Percentiles rank a stretch among this genome's conserved stretches.
Conservation (phyloP, 2,797 vertebrate species). For the Synaphobranchus kaupii region DNA sequence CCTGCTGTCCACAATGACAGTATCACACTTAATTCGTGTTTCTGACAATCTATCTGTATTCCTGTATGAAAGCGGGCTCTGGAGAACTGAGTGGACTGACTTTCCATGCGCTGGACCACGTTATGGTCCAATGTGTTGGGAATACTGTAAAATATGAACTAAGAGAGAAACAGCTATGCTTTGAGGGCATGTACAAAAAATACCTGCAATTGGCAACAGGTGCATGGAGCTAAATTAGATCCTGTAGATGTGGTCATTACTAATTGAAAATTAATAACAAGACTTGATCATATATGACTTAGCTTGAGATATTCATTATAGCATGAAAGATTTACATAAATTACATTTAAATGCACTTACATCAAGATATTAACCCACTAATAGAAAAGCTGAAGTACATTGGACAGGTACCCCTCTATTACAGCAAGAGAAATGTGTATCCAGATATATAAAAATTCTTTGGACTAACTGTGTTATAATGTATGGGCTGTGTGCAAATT, state of each 20-base stretch:
- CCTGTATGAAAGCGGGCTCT: not conserved
- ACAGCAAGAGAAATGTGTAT: not conserved
- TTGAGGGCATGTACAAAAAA: not conserved
- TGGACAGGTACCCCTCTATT: not conserved
- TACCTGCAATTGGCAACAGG: not conserved
- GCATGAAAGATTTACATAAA: not conserved
- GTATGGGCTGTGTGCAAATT: conserved; percentile 22
- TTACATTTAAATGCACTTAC: not conserved
- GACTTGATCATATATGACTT: not conserved
- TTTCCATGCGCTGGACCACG: not conserved
- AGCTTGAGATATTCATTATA: not conserved
- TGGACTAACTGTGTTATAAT: not conserved
- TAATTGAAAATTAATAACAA: not conserved
- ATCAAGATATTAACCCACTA: not conserved
- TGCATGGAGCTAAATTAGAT: not conserved
- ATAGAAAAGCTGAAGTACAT: not conserved
- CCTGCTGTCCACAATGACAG: not conserved
- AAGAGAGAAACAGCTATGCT: not conserved
- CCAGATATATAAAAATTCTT: not conserved
- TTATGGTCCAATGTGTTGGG: not conserved
- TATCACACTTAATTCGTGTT: not conserved
- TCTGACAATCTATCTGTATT: not conserved
- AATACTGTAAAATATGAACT: not conserved
- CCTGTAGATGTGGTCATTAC: not conserved
- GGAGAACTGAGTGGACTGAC: not conserved